phyloP scores from a whole-genome alignment of 2,888 invertebrate species.

The Cenopis cana region DNA sequence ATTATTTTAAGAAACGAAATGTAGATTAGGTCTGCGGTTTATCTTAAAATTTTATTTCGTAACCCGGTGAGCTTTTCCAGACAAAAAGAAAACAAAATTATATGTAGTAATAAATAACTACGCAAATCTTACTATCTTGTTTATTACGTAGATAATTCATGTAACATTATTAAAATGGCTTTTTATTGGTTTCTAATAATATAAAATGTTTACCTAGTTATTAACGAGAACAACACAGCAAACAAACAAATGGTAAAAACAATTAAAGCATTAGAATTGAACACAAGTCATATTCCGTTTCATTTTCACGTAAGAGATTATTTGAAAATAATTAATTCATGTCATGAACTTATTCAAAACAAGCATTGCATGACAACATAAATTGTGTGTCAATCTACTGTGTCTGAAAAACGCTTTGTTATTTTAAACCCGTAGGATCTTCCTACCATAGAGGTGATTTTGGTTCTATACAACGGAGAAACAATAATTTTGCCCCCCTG shows the following conservation, averaged over 20 bases:
- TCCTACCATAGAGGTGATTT: slow-evolving; percentile 15
- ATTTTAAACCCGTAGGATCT: slow-evolving; percentile 19
- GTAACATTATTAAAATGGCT: too few relatives aligned
- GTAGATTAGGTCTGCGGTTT: background rate
- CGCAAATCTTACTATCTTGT: too few relatives aligned
- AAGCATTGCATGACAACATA: background rate
- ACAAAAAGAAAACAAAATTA: background rate
- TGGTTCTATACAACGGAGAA: slow-evolving; percentile 15
- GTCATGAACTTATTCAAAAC: background rate
- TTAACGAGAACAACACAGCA: background rate
- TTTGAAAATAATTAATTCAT: background rate
- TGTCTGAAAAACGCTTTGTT: background rate
- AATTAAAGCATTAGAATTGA: background rate
- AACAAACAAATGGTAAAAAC: background rate
- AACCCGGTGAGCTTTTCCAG: background rate
- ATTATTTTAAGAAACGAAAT: background rate
- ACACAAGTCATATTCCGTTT: background rate
- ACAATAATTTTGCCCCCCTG: slow-evolving; percentile 29
- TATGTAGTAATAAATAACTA: background rate
- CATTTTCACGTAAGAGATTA: background rate
- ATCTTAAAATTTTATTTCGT: background rate
- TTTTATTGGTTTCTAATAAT: too few relatives aligned
- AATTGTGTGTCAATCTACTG: background rate
- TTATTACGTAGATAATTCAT: too few relatives aligned
- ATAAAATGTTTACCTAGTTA: too few relatives aligned